These are phyloP conservation scores for Papilio aristodemus DNA, from an alignment of 1,140 invertebrate genomes.

Conservation along the genomic window DNA sequence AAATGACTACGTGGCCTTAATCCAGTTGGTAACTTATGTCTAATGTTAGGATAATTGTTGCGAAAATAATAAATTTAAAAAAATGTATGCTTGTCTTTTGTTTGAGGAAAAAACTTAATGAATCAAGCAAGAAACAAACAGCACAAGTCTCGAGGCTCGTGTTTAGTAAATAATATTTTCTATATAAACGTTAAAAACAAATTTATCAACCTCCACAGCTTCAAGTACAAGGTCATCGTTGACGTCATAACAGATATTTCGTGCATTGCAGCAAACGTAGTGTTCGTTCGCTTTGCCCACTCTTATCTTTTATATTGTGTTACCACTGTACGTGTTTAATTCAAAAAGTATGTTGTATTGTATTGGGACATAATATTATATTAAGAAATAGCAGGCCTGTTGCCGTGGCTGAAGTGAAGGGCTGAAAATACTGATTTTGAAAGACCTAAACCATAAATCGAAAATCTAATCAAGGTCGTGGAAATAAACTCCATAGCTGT, in stretches of 20 bases:
- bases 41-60: not conserved
- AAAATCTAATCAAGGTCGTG: too few species aligned
- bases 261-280: slow-evolving; percentile 44
- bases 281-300: slow-evolving; percentile 18
- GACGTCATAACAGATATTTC: slow-evolving; percentile 58
- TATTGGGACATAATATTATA: not conserved
- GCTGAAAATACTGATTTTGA: too few species aligned
- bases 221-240: slow-evolving; percentile 57
- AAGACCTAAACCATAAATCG: too few species aligned
- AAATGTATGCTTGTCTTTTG: not conserved
- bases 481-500: too few species aligned
- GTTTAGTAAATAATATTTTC: slow-evolving; percentile 20
- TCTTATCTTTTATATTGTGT: slow-evolving; percentile 30
- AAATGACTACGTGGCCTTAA: too few species aligned
- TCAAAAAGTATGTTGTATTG: not conserved
- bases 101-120: slow-evolving; percentile 5
- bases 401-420: too few species aligned
- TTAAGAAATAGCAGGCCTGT: not conserved
- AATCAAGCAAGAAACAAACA: not conserved
- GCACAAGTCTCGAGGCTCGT: not conserved
- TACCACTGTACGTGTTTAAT: slow-evolving; percentile 21
- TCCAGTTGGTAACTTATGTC: too few species aligned
- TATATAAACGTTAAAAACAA: slow-evolving; percentile 34
- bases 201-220: slow-evolving; percentile 46
- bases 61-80: not conserved